Percentiles rank a stretch among this genome's conserved stretches.
These are phyloP conservation scores for Eutrigla gurnardus DNA, from an alignment of 2,797 vertebrate genomes.

Conservation along the genomic window DNA sequence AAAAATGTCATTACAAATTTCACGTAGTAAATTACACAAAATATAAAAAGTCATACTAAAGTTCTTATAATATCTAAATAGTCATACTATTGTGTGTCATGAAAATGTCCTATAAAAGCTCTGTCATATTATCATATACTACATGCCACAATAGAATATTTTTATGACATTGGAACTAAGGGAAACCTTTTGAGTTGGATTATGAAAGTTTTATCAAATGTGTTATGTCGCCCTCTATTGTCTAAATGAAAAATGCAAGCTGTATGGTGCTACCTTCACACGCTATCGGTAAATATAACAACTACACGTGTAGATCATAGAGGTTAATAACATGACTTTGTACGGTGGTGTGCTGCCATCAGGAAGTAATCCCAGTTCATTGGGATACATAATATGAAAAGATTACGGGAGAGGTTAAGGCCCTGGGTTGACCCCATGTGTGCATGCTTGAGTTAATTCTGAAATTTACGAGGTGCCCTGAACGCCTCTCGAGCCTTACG, in stretches of 20 bases:
- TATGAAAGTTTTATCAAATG: neutral
- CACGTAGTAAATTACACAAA: no score
- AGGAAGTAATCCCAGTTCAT: neutral
- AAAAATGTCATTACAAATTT: no score
- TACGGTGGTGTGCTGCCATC: no score
- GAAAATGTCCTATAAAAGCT: neutral
- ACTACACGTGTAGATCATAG: neutral
- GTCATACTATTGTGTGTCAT: no score
- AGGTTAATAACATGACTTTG: neutral
- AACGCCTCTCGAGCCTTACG: constrained; percentile 28
- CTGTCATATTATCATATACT: neutral
- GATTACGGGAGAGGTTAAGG: neutral
- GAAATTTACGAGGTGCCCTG: rapidly evolving
- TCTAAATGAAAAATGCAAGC: neutral
- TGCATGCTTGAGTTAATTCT: no score
- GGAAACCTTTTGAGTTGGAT: neutral
- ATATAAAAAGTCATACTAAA: neutral
- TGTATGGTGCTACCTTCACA: neutral
- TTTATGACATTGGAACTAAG: neutral
- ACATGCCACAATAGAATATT: neutral
- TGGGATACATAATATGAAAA: no score
- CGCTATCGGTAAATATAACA: neutral
- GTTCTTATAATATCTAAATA: neutral
- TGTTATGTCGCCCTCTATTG: neutral
- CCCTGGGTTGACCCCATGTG: no score